Percentiles rank a stretch among this genome's conserved stretches.
Evolutionary conservation across 2,888 invertebrate genomes (phyloP).

Genomic region (Orthosia cruda): DNA sequence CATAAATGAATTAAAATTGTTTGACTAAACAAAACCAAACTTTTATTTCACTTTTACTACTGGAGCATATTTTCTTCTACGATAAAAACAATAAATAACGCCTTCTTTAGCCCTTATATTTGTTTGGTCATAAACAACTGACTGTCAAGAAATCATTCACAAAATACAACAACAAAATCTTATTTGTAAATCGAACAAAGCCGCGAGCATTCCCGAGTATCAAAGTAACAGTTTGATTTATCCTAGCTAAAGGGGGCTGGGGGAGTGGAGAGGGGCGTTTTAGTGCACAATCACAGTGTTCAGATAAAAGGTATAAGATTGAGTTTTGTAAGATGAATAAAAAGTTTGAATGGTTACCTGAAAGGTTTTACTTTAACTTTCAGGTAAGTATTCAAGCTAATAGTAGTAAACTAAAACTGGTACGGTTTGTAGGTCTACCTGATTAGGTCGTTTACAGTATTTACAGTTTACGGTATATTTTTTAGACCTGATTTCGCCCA

Average conservation of each 20-base stretch:
- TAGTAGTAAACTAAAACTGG: neutral
- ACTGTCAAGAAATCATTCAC: conserved; percentile 14
- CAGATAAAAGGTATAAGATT: conserved; percentile 28
- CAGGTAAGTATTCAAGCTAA: too few relatives aligned
- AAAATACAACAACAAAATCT: conserved; percentile 13
- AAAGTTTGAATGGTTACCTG: conserved; percentile 6
- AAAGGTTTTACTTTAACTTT: too few relatives aligned
- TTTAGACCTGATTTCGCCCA: too few relatives aligned
- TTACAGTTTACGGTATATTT: too few relatives aligned
- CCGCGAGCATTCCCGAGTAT: conserved; percentile 1
- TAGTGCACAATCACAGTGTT: conserved; percentile 21
- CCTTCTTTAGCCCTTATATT: neutral
- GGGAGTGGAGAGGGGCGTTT: neutral
- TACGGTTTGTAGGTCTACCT: neutral
- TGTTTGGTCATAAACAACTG: conserved; percentile 14
- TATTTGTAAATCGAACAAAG: conserved; percentile 26
- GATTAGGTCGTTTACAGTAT: too few relatives aligned
- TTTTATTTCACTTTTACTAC: too few relatives aligned
- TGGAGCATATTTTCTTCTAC: neutral
- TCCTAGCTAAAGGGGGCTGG: neutral
- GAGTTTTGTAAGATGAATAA: conserved; percentile 30
- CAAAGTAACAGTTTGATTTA: conserved; percentile 31
- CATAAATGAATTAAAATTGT: too few relatives aligned
- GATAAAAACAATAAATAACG: neutral
- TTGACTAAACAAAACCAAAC: too few relatives aligned